Evolutionary conservation across 2,797 vertebrate genomes (phyloP).

Genomic region (Salarias fasciatus): DNA sequence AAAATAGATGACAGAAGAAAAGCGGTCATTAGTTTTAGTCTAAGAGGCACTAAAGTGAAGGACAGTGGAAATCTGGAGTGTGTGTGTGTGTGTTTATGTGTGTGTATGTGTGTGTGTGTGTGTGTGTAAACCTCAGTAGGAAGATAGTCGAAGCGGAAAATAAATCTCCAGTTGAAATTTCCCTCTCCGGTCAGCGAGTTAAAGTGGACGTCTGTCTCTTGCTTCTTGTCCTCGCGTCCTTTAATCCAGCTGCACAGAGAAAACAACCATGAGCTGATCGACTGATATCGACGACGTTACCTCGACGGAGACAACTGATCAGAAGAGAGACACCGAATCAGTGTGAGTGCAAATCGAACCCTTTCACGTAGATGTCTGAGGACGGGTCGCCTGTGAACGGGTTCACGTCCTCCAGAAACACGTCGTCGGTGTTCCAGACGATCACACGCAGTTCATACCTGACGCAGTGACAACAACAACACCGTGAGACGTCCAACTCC

Average conservation of each 20-base stretch:
- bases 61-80: too few species aligned
- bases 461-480: conserved; percentile 25
- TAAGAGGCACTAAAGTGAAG: too few species aligned
- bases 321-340: too few species aligned
- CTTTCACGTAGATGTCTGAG: conserved; percentile 95
- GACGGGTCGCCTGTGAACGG: conserved; percentile 90
- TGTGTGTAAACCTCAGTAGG: conserved; percentile 83
- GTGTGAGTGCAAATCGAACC: conserved; percentile 71
- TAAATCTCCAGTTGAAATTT: conserved; percentile 96
- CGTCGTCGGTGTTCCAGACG: conserved; percentile 94
- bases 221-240: conserved; percentile 92
- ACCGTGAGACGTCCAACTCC: background rate
- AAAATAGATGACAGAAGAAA: too few species aligned
- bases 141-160: conserved; percentile 92
- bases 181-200: conserved; percentile 95
- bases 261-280: background rate
- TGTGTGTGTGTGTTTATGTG: background rate
- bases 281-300: too few species aligned
- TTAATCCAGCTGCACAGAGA: conserved; percentile 89
- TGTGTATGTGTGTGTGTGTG: too few species aligned
- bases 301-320: background rate
- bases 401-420: conserved; percentile 93
- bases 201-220: conserved; percentile 97
- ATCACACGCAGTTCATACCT: conserved; percentile 93
- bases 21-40: too few species aligned